Base-by-base conservation (phyloP, 2,113 vertebrate genomes). In the Scatophagus argus region DNA sequence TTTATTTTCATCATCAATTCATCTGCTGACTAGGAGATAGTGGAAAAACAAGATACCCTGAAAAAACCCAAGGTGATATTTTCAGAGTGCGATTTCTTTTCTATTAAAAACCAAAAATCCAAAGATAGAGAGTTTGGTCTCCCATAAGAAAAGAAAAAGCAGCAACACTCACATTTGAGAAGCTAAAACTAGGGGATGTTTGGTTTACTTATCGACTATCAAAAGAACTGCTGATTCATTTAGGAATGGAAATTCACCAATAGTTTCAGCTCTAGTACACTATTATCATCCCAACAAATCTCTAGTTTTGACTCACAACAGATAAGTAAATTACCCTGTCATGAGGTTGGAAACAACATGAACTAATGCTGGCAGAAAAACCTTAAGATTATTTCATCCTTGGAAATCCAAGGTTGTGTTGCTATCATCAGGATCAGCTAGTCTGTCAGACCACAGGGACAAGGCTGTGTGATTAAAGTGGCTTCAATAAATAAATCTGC, bases 391-490 rank as follows among this genome's bases (percentile, higher is more conserved):
- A 2, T 36, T 64, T 63, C 23, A 77, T 79, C 74, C 61, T 79
- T 82, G 75, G 23, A 67, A 54, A 82, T 51, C 47, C 73, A 85
- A 78, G 74, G 80, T 27, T 80, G 44, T 32, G 47, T 54, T 64
- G 47, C 67, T 86, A 88, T 82, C 73, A 38, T 29, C 64, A 16
- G 56, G 66, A 74, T 80, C 63, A 61, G 63, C 58, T 54, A 13
- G 49, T 77, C 56, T 61, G 66, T 74, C 78, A 71, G 59, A 79
- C 51, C 51, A 63, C 82, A 36, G 46, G 74, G 76, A 69, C 87
- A 79, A 85, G 90, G 82, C 78, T 79, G 68, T 21, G 13, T 9
- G 65, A 83, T 69, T 87, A 68, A 83, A 81, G 3, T 43, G 61
- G 14, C 75, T 75, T 46, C 32, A 59, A 34, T 11, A 83, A 78